phyloP scores from a whole-genome alignment of 2,888 invertebrate species.

The Clanis bilineata region DNA sequence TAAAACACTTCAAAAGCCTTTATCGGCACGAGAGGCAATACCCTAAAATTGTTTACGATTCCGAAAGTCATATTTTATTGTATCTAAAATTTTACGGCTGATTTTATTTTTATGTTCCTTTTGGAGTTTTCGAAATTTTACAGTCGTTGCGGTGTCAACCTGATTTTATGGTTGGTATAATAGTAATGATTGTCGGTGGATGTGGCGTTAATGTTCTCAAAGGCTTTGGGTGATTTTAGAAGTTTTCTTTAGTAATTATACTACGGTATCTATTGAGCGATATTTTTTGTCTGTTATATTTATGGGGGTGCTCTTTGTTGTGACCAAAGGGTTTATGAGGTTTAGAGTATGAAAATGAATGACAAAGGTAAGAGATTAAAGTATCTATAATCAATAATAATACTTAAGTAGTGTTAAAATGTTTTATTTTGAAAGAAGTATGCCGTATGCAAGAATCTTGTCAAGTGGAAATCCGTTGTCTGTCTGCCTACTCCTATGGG shows the following conservation, averaged over 20 bases:
- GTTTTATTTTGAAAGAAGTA: no score
- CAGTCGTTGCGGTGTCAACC: constrained; percentile 57
- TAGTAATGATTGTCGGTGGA: constrained; percentile 52
- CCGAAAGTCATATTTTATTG: constrained; percentile 69
- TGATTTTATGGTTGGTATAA: constrained; percentile 61
- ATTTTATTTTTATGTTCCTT: constrained; percentile 55
- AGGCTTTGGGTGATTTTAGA: constrained; percentile 30
- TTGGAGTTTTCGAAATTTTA: constrained; percentile 40
- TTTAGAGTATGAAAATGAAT: background rate
- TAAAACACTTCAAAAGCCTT: constrained; percentile 58
- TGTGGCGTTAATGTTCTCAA: constrained; percentile 47
- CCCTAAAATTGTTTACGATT: constrained; percentile 55
- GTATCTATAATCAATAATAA: no score
- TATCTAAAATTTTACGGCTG: constrained; percentile 61
- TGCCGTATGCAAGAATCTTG: no score
- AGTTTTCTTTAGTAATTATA: constrained; percentile 13
- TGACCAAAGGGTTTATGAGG: background rate
- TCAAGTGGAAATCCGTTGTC: no score
- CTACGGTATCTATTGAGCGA: background rate
- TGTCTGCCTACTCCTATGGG: no score
- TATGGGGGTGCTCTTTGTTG: background rate
- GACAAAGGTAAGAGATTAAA: no score
- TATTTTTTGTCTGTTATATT: background rate
- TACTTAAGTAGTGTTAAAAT: background rate
- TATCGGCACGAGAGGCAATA: constrained; percentile 40